Conservation (phyloP, 2,113 vertebrate genomes). For the Chitala chitala region DNA sequence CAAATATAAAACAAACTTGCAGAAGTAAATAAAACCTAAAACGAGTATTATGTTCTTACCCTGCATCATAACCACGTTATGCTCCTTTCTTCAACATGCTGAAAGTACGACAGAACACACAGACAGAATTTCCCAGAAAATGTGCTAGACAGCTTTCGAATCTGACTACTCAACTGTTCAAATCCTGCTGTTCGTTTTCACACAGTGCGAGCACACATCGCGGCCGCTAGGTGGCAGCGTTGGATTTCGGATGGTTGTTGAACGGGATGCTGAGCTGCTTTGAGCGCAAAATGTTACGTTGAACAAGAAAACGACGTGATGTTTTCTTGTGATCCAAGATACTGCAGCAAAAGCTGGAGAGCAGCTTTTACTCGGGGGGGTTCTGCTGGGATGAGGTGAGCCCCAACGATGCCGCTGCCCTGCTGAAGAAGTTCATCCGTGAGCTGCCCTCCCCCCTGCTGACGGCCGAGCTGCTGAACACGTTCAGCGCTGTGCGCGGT, state of each 20-base stretch:
- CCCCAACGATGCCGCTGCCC: conserved; percentile 74
- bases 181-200: neutral
- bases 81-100: too few species aligned
- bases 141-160: too few species aligned
- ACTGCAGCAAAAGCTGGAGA: conserved; percentile 76
- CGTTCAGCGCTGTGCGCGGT: conserved; percentile 81
- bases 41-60: too few species aligned
- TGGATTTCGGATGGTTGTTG: neutral
- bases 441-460: conserved; percentile 78
- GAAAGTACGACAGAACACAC: too few species aligned
- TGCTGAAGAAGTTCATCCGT: conserved; percentile 86
- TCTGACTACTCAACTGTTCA: neutral
- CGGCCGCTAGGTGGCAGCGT: conserved; percentile 17
- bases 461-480: conserved; percentile 80
- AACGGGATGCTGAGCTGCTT: too few species aligned
- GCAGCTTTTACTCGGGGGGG: conserved; percentile 68
- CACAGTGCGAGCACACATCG: neutral
- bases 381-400: conserved; percentile 81
- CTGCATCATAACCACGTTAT: too few species aligned
- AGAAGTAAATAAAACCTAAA: too few species aligned
- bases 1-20: too few species aligned
- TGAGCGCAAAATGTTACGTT: too few species aligned
- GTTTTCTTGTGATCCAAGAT: conserved; percentile 48
- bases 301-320: too few species aligned
- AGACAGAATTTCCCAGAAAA: too few species aligned